Evolutionary conservation across 2,797 vertebrate genomes (phyloP).

Genomic region (Morus bassanus): DNA sequence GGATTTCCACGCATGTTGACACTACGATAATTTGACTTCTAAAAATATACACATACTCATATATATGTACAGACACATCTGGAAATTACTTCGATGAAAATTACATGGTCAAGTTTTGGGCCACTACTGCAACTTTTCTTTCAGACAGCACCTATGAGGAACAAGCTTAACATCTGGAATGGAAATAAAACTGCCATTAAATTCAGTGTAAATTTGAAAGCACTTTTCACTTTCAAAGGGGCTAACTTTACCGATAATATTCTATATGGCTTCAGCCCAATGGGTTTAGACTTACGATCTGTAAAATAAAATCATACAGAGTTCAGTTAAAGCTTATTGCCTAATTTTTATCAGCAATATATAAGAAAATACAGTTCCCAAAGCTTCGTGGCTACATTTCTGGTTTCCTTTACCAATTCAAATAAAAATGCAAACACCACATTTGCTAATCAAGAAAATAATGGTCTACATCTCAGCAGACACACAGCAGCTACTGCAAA

Average conservation of each 20-base stretch:
- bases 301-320: neutral
- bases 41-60: neutral
- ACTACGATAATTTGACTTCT: neutral
- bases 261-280: neutral
- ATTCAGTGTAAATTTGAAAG: neutral
- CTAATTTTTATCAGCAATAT: neutral
- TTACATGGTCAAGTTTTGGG: neutral
- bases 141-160: neutral
- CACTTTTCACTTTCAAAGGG: neutral
- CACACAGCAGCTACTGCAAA: neutral
- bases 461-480: neutral
- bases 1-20: neutral
- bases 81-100: neutral
- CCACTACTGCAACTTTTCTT: neutral
- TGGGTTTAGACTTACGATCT: neutral
- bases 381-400: neutral
- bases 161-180: neutral
- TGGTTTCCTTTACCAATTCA: neutral
- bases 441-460: conserved; percentile 8
- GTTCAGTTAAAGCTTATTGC: neutral
- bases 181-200: neutral
- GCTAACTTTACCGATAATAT: neutral
- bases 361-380: neutral
- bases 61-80: neutral
- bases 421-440: neutral